Evolutionary conservation across 2,888 invertebrate genomes (phyloP).

Genomic region (Omphaloscelis lunosa): DNA sequence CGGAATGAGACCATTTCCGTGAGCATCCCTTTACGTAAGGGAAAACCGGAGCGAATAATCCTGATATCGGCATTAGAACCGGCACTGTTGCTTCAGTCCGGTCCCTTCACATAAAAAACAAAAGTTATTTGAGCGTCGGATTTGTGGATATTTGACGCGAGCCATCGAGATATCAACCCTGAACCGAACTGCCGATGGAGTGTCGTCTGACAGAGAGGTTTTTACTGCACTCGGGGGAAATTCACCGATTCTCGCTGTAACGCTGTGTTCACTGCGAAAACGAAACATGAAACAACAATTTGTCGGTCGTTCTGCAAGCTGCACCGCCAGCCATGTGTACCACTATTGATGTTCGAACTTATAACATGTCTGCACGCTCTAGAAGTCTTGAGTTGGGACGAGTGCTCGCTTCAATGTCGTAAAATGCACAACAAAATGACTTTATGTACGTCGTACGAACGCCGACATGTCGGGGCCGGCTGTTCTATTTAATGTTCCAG

Average conservation of each 20-base stretch:
- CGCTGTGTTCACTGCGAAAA: slow-evolving; percentile 75
- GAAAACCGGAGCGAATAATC: slow-evolving; percentile 76
- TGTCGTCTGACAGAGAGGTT: slow-evolving; percentile 81
- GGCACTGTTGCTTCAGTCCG: slow-evolving; percentile 71
- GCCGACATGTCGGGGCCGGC: slow-evolving; percentile 74
- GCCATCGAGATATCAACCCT: slow-evolving; percentile 78
- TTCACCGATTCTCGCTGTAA: slow-evolving; percentile 84
- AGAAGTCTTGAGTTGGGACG: slow-evolving; percentile 64
- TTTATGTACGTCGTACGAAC: slow-evolving; percentile 75
- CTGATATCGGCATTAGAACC: slow-evolving; percentile 76
- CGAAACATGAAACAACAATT: slow-evolving; percentile 81
- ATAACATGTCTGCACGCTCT: slow-evolving; percentile 64
- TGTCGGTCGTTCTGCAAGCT: slow-evolving; percentile 74
- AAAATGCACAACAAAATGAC: slow-evolving; percentile 82
- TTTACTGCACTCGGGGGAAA: slow-evolving; percentile 88
- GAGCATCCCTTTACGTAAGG: slow-evolving; percentile 75
- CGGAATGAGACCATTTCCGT: slow-evolving; percentile 78
- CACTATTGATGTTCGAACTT: slow-evolving; percentile 66
- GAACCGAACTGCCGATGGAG: slow-evolving; percentile 80
- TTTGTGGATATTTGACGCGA: slow-evolving; percentile 78
- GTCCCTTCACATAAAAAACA: slow-evolving; percentile 76
- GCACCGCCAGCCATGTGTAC: slow-evolving; percentile 65
- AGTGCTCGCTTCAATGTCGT: slow-evolving; percentile 76
- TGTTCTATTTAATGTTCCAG: slow-evolving; percentile 79
- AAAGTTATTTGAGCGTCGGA: slow-evolving; percentile 78